Conservation (phyloP, 1,140 invertebrate genomes). For the Drosophila aff. region DNA sequence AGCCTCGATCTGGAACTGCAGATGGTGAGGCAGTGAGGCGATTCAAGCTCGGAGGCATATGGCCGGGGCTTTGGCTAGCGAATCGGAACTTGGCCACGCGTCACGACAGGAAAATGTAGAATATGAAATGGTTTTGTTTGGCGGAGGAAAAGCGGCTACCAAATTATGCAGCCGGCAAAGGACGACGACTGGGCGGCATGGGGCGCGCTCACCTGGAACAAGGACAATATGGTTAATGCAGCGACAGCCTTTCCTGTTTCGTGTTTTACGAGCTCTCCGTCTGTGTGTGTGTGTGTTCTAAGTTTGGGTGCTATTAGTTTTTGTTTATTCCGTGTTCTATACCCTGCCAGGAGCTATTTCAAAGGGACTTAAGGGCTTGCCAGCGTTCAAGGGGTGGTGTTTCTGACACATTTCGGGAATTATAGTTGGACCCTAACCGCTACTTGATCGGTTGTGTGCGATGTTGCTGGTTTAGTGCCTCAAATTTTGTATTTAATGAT, state of each 20-base stretch:
- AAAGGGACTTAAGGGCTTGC: constrained; percentile 26
- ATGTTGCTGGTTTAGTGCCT: background rate
- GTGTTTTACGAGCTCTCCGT: constrained; percentile 45
- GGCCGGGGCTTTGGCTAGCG: constrained; percentile 37
- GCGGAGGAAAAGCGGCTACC: constrained; percentile 59
- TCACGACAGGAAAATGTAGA: constrained; percentile 68
- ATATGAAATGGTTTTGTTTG: constrained; percentile 25
- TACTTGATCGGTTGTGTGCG: constrained; percentile 6
- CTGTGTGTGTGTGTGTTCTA: constrained; percentile 27
- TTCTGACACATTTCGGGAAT: constrained; percentile 21
- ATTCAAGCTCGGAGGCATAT: constrained; percentile 57
- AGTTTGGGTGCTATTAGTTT: constrained; percentile 68
- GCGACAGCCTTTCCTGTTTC: constrained; percentile 73
- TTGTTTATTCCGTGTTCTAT: constrained; percentile 58
- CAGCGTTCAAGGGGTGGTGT: constrained; percentile 18
- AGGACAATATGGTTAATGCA: constrained; percentile 78
- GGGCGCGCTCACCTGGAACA: constrained; percentile 78
- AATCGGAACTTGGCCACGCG: constrained; percentile 60
- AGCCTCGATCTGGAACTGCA: constrained; percentile 44
- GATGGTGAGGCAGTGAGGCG: constrained; percentile 71
- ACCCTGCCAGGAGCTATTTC: constrained; percentile 34
- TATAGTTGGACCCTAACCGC: background rate
- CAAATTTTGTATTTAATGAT: background rate
- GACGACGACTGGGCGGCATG: constrained; percentile 35
- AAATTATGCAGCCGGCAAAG: constrained; percentile 66